Conservation (phyloP, 2,797 vertebrate species). For the Aeoliscus strigatus region DNA sequence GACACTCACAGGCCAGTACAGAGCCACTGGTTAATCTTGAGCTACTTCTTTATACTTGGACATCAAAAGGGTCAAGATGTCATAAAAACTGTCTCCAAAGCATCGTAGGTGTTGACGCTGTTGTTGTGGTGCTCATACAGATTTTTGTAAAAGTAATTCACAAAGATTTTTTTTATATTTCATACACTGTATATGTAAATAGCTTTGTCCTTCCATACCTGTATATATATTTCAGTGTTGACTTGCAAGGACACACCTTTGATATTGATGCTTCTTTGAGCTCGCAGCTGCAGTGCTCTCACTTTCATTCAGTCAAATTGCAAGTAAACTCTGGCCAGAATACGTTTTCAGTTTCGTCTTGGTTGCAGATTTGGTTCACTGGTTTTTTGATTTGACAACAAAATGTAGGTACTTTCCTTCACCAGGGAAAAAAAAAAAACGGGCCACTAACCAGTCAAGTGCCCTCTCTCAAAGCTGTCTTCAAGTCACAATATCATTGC, state of each 20-base stretch:
- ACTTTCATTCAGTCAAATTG: constrained; percentile 33
- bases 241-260: constrained; percentile 33
- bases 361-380: constrained; percentile 20
- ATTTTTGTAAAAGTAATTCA: too few relatives aligned
- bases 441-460: constrained; percentile 27
- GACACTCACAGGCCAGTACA: too few relatives aligned
- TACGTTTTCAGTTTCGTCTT: constrained; percentile 1
- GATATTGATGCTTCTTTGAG: constrained; percentile 2
- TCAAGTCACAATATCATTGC: not conserved
- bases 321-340: constrained; percentile 1
- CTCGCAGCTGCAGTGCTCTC: constrained; percentile 40
- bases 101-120: too few relatives aligned
- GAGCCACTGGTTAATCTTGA: too few relatives aligned
- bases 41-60: too few relatives aligned
- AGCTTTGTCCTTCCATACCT: not conserved
- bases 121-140: too few relatives aligned
- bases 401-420: constrained; percentile 60
- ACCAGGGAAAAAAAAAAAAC: constrained; percentile 6
- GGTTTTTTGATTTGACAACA: constrained; percentile 7
- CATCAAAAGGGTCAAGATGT: too few relatives aligned
- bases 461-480: constrained; percentile 17
- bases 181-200: too few relatives aligned
- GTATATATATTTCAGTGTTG: not conserved
- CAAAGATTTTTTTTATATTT: too few relatives aligned
- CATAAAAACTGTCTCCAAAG: too few relatives aligned